Conservation (phyloP, 2,113 vertebrate genomes). For the Crotalus helleri region DNA sequence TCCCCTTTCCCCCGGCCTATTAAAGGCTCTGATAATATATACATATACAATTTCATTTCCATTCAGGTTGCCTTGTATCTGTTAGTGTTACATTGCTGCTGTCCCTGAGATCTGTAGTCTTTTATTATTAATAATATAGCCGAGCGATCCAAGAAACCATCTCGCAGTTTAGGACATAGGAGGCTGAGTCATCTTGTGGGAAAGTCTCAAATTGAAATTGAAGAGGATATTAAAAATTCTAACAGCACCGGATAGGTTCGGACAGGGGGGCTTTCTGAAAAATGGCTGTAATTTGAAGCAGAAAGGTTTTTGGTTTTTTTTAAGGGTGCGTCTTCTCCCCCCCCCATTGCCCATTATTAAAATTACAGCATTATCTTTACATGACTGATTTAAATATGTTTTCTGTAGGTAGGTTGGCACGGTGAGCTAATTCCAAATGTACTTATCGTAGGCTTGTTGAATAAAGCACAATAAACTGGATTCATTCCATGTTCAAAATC, state of each 20-base stretch:
- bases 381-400: background rate
- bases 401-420: background rate
- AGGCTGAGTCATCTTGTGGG: constrained; percentile 57
- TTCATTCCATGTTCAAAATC: background rate
- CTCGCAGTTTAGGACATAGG: constrained; percentile 67
- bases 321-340: background rate
- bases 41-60: constrained; percentile 35
- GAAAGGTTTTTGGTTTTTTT: background rate
- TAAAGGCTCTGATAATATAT: constrained; percentile 11
- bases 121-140: constrained; percentile 75
- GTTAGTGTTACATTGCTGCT: constrained; percentile 48
- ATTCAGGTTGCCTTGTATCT: constrained; percentile 22
- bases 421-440: background rate
- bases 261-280: constrained; percentile 36
- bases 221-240: constrained; percentile 68
- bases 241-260: constrained; percentile 59
- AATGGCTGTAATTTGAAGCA: constrained; percentile 23
- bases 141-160: constrained; percentile 55
- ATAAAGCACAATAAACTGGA: background rate
- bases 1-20: background rate
- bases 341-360: background rate
- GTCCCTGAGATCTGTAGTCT: constrained; percentile 65
- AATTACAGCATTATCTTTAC: background rate
- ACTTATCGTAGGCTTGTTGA: background rate
- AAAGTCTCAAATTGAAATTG: constrained; percentile 71